These are phyloP conservation scores for Mesocricetus auratus DNA, from an alignment of 2,113 vertebrate species.

Conservation along the genomic window DNA sequence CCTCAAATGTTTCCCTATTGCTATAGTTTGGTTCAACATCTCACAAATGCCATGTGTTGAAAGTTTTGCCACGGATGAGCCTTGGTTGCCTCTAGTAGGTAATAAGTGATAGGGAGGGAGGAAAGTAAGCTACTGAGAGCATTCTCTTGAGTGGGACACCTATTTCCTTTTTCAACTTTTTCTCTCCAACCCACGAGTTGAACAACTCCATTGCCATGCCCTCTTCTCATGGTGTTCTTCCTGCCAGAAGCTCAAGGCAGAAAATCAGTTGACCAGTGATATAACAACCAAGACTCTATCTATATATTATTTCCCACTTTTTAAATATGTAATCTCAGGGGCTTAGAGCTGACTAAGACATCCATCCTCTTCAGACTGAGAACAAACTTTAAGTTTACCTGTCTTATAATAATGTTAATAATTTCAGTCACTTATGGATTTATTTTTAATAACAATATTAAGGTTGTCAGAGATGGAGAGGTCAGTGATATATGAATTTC, in stretches of 20 bases:
- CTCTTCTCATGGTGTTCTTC: no score
- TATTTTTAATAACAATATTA: not conserved
- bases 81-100: not conserved
- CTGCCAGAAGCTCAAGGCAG: not conserved
- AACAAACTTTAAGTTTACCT: not conserved
- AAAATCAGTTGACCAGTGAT: not conserved
- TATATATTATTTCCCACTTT: not conserved
- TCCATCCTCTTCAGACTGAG: not conserved
- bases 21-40: not conserved
- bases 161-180: not conserved
- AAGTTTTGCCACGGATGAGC: not conserved
- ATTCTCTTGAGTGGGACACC: not conserved
- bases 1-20: not conserved
- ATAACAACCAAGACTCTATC: not conserved
- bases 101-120: not conserved
- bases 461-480: not conserved
- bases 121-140: not conserved
- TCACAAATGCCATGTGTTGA: not conserved
- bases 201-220: not conserved
- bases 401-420: not conserved
- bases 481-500: slow-evolving; percentile 28
- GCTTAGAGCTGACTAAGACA: not conserved
- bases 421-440: not conserved
- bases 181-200: not conserved
- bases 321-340: not conserved